Conservation (phyloP, 2,888 invertebrate genomes). For the Mesorhabditis spiculigera region DNA sequence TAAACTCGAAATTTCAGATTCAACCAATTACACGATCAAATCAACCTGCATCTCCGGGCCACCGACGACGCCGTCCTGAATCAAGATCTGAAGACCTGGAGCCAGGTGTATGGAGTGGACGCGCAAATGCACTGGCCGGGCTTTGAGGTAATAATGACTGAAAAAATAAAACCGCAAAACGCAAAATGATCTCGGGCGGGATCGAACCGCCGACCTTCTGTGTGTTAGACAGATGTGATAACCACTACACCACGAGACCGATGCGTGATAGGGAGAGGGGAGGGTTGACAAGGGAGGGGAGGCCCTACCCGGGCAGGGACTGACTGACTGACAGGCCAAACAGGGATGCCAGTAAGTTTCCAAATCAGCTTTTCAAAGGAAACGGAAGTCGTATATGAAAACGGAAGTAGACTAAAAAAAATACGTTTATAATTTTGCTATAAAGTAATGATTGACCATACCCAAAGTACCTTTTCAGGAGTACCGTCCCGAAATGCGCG, state of each 20-base stretch:
- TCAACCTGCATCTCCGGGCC: conserved; percentile 74
- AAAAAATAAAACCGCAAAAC: no score
- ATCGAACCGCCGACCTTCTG: conserved; percentile 36
- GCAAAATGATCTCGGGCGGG: conserved; percentile 24
- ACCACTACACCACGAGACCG: conserved; percentile 32
- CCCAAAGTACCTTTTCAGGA: conserved; percentile 41
- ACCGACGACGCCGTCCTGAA: conserved; percentile 84
- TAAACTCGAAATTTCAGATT: conserved; percentile 68
- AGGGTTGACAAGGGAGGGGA: no score
- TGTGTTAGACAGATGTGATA: conserved; percentile 36
- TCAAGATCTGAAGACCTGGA: conserved; percentile 98
- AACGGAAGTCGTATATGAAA: no score
- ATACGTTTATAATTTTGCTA: no score
- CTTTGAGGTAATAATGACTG: conserved; percentile 81
- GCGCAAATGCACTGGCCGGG: conserved; percentile 99
- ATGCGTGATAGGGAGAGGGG: no score
- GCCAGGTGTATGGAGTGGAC: conserved; percentile 92
- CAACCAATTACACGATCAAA: conserved; percentile 94
- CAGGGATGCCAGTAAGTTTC: no score
- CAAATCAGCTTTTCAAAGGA: no score
- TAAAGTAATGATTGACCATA: no score
- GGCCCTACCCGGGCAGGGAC: no score
- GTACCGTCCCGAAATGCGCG: conserved; percentile 54
- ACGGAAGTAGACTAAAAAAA: no score
- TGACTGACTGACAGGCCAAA: no score